Evolutionary conservation across 2,888 invertebrate genomes (phyloP), one percentile per base, ranked within the genome.

Genomic region (Caenorhabditis uteleia): DNA sequence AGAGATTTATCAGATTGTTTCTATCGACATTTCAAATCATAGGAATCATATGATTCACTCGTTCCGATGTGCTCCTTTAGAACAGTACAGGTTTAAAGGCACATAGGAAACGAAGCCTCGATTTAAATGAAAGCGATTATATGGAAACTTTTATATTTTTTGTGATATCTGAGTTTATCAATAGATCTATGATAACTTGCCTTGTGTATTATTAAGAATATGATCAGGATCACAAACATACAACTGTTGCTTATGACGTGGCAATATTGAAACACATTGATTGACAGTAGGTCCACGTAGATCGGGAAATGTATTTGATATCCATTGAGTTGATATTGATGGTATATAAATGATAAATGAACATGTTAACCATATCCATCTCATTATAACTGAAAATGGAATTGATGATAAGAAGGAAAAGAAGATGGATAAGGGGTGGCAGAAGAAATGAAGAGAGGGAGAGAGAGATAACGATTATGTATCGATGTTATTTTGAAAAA

Each of bases 151-250:
- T n/a, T n/a, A n/a, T n/a, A n/a, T n/a, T n/a, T n/a, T n/a, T n/a
- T n/a, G n/a, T n/a, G n/a, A n/a, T 39, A 8, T 16, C 42, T 42
- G 20, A 20, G n/a, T 42, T 23, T 42, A 18, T 42, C 12, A 20
- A 8, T 21, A 16, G 16, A 18, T 42, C 25, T n/a, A 38, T 21
- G 20, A 16, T 33, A 20, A 34, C 64, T 62, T 46, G 82, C 81
- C 74, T 72, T 81, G 78, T 29, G 78, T 77, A 51, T 75, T 72
- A 53, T 80, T 82, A 25, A 82, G 58, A 44, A 82, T 77, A 42
- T 73, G 66, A 65, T 82, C 82, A 7, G 82, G 82, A 59, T 82
- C 82, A 60, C 82, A 82, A n/a, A 82, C 62, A 59, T 78, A 82
- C n/a, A 79, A 62, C 20, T 77, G 70, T 38, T 77, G 75, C 51